phyloP scores from a whole-genome alignment of 2,797 vertebrate species.

The Acanthopagrus latus region DNA sequence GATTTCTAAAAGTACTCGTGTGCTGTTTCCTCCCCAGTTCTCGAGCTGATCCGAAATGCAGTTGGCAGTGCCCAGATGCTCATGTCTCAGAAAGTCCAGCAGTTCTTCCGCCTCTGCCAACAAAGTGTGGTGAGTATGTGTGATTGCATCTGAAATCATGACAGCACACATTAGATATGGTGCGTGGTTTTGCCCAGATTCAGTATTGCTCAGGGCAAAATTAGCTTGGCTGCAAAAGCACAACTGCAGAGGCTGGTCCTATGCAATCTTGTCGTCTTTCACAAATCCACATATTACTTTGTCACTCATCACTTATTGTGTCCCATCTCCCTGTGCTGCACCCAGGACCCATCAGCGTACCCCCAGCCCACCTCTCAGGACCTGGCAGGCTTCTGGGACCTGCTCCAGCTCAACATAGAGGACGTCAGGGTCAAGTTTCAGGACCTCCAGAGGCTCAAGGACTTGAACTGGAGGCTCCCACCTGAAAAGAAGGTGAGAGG shows the following conservation, averaged over 20 bases:
- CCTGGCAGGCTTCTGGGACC: conserved; percentile 97
- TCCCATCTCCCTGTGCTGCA: background rate
- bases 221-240: conserved; percentile 22
- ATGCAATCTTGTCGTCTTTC: background rate
- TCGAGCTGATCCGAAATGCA: conserved; percentile 96
- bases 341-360: conserved; percentile 90
- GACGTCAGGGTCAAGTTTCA: conserved; percentile 97
- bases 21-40: conserved; percentile 81
- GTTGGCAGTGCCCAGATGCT: conserved; percentile 98
- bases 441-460: conserved; percentile 97
- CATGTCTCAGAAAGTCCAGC: conserved; percentile 99
- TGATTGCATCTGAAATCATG: conserved; percentile 41
- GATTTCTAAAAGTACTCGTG: conserved; percentile 30
- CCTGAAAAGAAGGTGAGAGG: conserved; percentile 94
- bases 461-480: conserved; percentile 95
- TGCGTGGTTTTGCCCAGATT: conserved; percentile 21
- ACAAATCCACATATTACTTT: background rate
- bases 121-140: conserved; percentile 95
- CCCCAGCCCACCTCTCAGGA: conserved; percentile 98
- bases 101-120: conserved; percentile 99
- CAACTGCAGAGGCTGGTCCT: background rate
- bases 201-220: conserved; percentile 11
- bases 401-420: conserved; percentile 98
- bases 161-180: conserved; percentile 38
- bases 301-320: background rate